Percentiles rank a stretch among this genome's conserved stretches.
Conservation (phyloP, 2,888 invertebrate species). For the Hyles lineata region DNA sequence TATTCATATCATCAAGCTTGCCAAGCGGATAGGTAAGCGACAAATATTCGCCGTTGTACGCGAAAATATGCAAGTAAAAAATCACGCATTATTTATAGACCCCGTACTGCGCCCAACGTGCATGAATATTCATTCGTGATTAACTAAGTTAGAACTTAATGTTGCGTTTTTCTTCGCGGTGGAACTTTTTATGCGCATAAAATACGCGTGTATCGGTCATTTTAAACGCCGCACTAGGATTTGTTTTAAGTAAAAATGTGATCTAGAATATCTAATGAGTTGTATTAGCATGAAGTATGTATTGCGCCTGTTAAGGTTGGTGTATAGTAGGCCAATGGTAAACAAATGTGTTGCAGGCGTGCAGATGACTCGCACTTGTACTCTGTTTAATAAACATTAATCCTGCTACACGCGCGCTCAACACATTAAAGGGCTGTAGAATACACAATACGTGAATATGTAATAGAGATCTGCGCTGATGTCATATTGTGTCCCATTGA, state of each 20-base stretch:
- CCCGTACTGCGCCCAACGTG: not conserved
- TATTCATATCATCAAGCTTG: constrained; percentile 62
- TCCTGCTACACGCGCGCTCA: constrained; percentile 46
- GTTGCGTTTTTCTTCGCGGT: not conserved
- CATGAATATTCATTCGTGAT: constrained; percentile 1
- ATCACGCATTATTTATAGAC: constrained; percentile 13
- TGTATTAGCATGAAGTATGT: constrained; percentile 10
- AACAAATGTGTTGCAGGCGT: constrained; percentile 58
- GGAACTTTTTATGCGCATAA: not conserved
- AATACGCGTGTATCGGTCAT: not conserved
- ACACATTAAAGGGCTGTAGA: constrained; percentile 8
- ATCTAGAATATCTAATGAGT: constrained; percentile 3
- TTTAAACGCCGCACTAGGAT: not conserved
- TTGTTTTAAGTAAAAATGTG: constrained; percentile 4
- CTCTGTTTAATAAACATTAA: constrained; percentile 71
- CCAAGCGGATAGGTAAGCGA: constrained; percentile 49
- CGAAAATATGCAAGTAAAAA: constrained; percentile 24
- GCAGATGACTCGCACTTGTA: constrained; percentile 65
- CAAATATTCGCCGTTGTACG: constrained; percentile 19
- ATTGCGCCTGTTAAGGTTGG: constrained; percentile 27
- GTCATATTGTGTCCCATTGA: constrained; percentile 8
- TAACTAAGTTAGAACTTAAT: not conserved
- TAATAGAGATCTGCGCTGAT: not conserved
- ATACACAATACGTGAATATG: constrained; percentile 17
- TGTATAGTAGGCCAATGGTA: constrained; percentile 49